phyloP scores from a whole-genome alignment of 2,113 vertebrate genomes.

The Glareola pratincola region DNA sequence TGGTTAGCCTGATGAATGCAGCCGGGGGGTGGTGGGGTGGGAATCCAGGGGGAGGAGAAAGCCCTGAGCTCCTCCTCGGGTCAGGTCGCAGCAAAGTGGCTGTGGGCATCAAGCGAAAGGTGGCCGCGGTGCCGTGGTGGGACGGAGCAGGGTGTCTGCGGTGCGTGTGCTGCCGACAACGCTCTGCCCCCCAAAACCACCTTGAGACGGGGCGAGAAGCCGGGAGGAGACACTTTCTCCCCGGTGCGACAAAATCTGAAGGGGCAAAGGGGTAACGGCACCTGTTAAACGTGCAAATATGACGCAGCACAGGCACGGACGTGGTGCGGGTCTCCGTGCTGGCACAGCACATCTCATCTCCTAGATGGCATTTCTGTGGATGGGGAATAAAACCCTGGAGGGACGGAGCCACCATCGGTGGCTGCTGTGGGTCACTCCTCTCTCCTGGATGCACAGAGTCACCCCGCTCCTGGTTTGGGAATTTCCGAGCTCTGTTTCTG shows the following conservation, averaged over 20 bases:
- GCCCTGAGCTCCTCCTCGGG: background rate
- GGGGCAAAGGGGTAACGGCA: background rate
- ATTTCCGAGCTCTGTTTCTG: background rate
- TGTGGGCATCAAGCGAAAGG: background rate
- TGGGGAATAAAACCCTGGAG: background rate
- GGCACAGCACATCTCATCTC: background rate
- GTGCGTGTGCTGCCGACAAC: background rate
- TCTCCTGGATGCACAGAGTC: background rate
- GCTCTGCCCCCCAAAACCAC: background rate
- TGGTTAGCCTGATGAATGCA: background rate
- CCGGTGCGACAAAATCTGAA: background rate
- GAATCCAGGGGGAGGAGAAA: background rate
- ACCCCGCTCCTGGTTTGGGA: background rate
- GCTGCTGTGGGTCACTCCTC: fast-evolving
- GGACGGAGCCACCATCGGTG: background rate
- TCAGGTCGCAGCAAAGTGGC: background rate
- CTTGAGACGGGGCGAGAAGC: background rate
- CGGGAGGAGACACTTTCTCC: background rate
- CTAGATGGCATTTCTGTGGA: fast-evolving
- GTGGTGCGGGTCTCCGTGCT: fast-evolving
- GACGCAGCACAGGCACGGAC: background rate
- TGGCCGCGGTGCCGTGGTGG: fast-evolving
- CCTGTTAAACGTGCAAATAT: background rate
- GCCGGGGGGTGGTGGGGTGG: fast-evolving
- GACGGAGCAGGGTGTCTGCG: fast-evolving